A percentile compares a stretch with the other conserved stretches of the same genome.
Conservation (phyloP, 1,140 invertebrate genomes). For the Drosophila kohkoa region DNA sequence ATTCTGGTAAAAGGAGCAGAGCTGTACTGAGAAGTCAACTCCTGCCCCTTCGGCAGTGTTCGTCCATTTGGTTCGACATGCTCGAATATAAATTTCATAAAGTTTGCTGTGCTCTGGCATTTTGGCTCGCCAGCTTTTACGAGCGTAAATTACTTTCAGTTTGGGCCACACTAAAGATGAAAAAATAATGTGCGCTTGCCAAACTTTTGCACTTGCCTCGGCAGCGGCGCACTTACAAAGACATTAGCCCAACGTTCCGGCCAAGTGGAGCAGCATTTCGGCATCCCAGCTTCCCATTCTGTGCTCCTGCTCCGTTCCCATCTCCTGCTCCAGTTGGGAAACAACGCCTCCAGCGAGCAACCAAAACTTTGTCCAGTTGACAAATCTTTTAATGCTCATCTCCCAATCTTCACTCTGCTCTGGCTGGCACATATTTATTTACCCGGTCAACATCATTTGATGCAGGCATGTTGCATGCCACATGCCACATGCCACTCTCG, state of each 20-base stretch:
- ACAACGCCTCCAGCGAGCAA: conserved; percentile 37
- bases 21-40: not conserved
- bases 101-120: conserved; percentile 72
- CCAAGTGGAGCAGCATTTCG: conserved; percentile 40
- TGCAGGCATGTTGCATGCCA: conserved; percentile 3
- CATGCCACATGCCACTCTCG: conserved; percentile 2
- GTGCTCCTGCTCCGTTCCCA: not conserved
- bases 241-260: conserved; percentile 65
- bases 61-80: conserved; percentile 40
- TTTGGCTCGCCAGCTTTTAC: conserved; percentile 79
- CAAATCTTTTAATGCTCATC: conserved; percentile 73
- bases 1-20: not conserved
- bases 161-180: conserved; percentile 82
- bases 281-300: not conserved
- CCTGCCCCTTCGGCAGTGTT: not conserved
- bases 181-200: conserved; percentile 83
- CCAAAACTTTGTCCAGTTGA: conserved; percentile 70
- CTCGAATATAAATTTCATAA: conserved; percentile 80
- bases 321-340: not conserved
- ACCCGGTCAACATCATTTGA: conserved; percentile 1
- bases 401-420: conserved; percentile 19
- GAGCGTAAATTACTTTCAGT: conserved; percentile 84
- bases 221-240: conserved; percentile 69
- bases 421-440: conserved; percentile 15
- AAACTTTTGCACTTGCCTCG: conserved; percentile 75